Base-by-base conservation (phyloP, 2,797 vertebrate genomes). In the Acanthurus leucopareius region DNA sequence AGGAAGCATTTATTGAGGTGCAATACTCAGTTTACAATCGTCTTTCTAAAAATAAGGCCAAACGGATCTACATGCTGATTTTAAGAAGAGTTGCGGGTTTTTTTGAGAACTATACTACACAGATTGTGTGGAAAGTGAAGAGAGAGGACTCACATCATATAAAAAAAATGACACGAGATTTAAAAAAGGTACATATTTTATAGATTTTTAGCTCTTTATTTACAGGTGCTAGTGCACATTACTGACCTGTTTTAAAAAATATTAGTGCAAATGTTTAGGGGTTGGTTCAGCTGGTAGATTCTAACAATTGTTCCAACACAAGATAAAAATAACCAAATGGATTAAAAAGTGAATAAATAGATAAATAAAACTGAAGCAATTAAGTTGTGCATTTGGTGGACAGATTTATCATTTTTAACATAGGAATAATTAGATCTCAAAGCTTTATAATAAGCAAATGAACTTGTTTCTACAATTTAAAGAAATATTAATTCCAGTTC, bases 1-100 rank as follows among this genome's bases (percentile, higher is more conserved):
- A 67, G 69, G 59, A 85, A 83, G 51, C 28, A 64, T 25, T 65
- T 64, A 64, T 58, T 76, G 51, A 74, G 62, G 40, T 19, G 0
- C 28, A 68, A 56, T 59, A 45, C 58, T 65, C 10, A 0, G 3
- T 25, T 65, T 35, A 57, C 20, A 8, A 8, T 64, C 1, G 2
- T 67, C 72, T 82, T 73, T 63, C 25, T 14, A 3, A 70, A 69
- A 53, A 40, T 49, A 65, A 71, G 38, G 40, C 10, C 3, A 13
- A 70, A 54, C 2, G 0, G 5, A 63, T 51, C 38, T 10, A 5
- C 17, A 48, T 42, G 13, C 28, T 4, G 9, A 2, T 10, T 56
- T 56, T 52, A 47, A 44, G 19, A 44, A 14, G 25, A 49, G 44
- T 22, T 70, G n/a, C 16, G 25, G n/a, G 51, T 2, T 8, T 32